These are phyloP conservation scores for Spinibarbus caldwelli DNA, from an alignment of 2,797 vertebrate genomes.

Conservation along the genomic window DNA sequence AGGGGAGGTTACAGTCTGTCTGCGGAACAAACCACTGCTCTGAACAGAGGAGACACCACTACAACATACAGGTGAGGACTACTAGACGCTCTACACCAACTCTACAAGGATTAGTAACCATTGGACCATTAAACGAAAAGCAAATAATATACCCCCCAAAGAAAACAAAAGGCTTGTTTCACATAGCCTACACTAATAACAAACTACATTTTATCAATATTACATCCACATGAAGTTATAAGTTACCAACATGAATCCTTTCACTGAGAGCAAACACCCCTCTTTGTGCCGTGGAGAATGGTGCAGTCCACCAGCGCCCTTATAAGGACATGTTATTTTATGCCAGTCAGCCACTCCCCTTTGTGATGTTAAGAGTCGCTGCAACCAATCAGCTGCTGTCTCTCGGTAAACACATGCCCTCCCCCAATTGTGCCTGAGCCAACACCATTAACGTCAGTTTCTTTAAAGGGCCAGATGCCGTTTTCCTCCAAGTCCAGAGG, in stretches of 20 bases:
- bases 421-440: slow-evolving; percentile 66
- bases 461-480: slow-evolving; percentile 75
- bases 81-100: too few species aligned
- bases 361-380: slow-evolving; percentile 71
- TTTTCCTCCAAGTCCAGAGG: slow-evolving; percentile 43
- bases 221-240: background rate
- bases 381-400: slow-evolving; percentile 67
- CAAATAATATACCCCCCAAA: background rate
- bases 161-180: background rate
- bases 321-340: slow-evolving; percentile 88
- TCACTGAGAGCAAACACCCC: slow-evolving; percentile 24
- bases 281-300: slow-evolving; percentile 64
- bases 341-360: slow-evolving; percentile 75
- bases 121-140: background rate
- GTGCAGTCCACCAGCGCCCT: slow-evolving; percentile 73
- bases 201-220: background rate
- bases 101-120: background rate
- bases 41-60: slow-evolving; percentile 60
- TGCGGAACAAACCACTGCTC: slow-evolving; percentile 74
- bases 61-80: slow-evolving; percentile 44
- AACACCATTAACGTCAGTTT: slow-evolving; percentile 65
- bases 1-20: slow-evolving; percentile 77
- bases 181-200: too few species aligned
- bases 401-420: slow-evolving; percentile 71
- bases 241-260: background rate